These are phyloP conservation scores for Hydrolagus colliei DNA, from an alignment of 2,797 vertebrate species.

Conservation along the genomic window DNA sequence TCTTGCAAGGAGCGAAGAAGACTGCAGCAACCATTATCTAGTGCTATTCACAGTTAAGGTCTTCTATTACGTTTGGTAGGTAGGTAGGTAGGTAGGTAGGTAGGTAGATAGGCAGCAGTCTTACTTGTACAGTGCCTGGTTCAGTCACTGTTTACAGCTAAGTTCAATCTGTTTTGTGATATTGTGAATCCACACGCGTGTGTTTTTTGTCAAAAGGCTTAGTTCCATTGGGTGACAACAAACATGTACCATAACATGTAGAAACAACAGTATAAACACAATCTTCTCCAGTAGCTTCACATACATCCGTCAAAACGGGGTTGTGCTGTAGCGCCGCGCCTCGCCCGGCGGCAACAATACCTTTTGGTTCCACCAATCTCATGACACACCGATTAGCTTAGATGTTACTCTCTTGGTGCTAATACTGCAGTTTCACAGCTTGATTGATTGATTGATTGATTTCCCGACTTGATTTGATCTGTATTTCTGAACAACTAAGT, in stretches of 20 bases:
- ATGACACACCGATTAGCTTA: background rate
- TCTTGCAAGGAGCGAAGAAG: constrained; percentile 21
- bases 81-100: background rate
- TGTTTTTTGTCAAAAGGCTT: constrained; percentile 32
- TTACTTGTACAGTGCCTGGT: constrained; percentile 28
- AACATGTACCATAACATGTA: constrained; percentile 35
- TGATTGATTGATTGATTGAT: too few relatives aligned
- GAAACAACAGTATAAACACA: constrained; percentile 25
- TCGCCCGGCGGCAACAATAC: background rate
- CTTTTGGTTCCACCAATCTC: constrained; percentile 28
- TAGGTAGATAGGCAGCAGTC: background rate
- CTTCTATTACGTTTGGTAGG: constrained; percentile 35
- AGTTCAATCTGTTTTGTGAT: constrained; percentile 18
- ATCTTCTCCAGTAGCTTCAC: constrained; percentile 30
- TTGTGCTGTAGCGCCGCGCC: constrained; percentile 39
- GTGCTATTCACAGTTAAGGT: constrained; percentile 56
- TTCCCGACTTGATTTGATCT: background rate
- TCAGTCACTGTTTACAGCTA: constrained; percentile 26
- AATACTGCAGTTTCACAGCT: constrained; percentile 4
- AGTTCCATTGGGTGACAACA: constrained; percentile 48
- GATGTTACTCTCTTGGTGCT: constrained; percentile 12
- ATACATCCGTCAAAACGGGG: constrained; percentile 38
- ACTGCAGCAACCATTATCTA: constrained; percentile 85
- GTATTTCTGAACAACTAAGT: constrained; percentile 11
- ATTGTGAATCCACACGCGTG: constrained; percentile 25